Evolutionary conservation across 2,797 vertebrate species (phyloP).

Genomic region (Crenichthys baileyi): DNA sequence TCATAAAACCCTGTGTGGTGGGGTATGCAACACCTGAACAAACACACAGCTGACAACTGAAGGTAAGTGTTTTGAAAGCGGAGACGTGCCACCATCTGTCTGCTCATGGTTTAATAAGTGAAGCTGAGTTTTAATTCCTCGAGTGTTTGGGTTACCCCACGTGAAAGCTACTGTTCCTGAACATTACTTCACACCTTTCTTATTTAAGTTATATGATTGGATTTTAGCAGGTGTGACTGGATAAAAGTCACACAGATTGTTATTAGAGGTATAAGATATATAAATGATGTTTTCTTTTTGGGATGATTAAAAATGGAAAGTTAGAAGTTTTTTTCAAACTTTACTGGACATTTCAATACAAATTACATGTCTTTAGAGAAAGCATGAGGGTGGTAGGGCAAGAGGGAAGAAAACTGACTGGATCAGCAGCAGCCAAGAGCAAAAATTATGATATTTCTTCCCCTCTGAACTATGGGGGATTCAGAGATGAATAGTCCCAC

Average conservation of each 20-base stretch:
- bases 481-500: constrained; percentile 63
- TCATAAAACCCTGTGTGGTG: constrained; percentile 78
- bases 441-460: constrained; percentile 54
- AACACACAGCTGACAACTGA: constrained; percentile 81
- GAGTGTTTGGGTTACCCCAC: constrained; percentile 16
- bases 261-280: constrained; percentile 31
- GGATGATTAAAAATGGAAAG: constrained; percentile 30
- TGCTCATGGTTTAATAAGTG: constrained; percentile 33
- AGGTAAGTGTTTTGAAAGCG: constrained; percentile 33
- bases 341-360: constrained; percentile 36
- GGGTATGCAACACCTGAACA: constrained; percentile 87
- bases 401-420: constrained; percentile 20
- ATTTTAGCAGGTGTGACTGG: constrained; percentile 60
- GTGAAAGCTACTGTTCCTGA: constrained; percentile 34
- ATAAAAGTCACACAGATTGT: constrained; percentile 47
- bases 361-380: constrained; percentile 30
- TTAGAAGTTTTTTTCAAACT: constrained; percentile 40
- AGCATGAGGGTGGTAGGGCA: constrained; percentile 6
- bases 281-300: constrained; percentile 35
- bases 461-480: constrained; percentile 49
- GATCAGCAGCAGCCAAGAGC: constrained; percentile 23
- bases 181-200: constrained; percentile 53
- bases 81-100: constrained; percentile 13
- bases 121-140: constrained; percentile 41
- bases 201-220: constrained; percentile 54